Evolutionary conservation across 2,113 vertebrate genomes (phyloP).

Genomic region (Otocyon megalotis): DNA sequence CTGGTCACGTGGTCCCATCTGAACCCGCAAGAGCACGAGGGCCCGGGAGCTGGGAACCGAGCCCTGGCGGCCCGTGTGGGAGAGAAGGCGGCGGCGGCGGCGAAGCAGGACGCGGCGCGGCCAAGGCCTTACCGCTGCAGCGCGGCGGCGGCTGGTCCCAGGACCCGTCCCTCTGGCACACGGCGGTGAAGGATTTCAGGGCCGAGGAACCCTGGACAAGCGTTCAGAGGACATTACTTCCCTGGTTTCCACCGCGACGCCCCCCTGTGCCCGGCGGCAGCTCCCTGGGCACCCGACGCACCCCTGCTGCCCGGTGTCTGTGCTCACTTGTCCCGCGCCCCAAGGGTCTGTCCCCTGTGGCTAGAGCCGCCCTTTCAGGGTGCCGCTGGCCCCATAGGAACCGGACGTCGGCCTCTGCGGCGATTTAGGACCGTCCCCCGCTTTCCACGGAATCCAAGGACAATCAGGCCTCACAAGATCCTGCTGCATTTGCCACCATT

Average conservation of each 20-base stretch:
- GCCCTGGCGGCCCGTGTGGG: too few species aligned
- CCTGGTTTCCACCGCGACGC: too few species aligned
- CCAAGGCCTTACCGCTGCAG: slow-evolving; percentile 80
- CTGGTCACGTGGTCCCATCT: not conserved
- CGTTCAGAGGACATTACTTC: not conserved
- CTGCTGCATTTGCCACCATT: not conserved
- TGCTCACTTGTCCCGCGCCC: too few species aligned
- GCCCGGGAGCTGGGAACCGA: too few species aligned
- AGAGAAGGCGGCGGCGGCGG: too few species aligned
- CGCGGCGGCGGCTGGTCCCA: slow-evolving; percentile 82
- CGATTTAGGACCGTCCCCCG: not conserved
- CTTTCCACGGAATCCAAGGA: not conserved
- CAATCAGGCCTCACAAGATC: not conserved
- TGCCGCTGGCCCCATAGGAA: not conserved
- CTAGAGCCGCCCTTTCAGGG: fast-evolving
- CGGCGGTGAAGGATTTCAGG: slow-evolving; percentile 69
- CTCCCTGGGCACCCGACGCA: too few species aligned
- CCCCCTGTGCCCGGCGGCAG: not conserved
- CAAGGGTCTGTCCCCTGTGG: fast-evolving
- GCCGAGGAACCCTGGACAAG: slow-evolving; percentile 68
- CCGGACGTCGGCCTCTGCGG: not conserved
- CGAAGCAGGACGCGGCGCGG: too few species aligned
- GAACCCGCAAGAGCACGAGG: not conserved
- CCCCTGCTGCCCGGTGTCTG: too few species aligned
- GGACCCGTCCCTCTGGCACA: slow-evolving; percentile 83